Evolutionary conservation across 2,888 invertebrate genomes (phyloP), one percentile per base, ranked within the genome.

Genomic region (Pyrrhosoma nymphula): DNA sequence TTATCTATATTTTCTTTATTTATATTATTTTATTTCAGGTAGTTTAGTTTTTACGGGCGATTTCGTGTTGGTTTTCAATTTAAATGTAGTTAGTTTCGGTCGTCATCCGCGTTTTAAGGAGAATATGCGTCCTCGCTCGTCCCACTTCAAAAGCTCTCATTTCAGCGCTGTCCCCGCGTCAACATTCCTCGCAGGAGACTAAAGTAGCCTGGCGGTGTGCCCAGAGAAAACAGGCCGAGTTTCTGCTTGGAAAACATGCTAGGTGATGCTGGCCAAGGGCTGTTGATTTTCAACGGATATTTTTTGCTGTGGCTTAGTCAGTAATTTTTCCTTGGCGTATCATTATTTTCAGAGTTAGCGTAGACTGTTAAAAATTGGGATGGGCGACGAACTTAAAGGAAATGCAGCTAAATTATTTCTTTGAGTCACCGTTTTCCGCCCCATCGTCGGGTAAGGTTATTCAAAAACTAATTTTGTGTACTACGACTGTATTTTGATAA

Each of bases 221-320:
- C 69, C 26, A 69, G 69, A 69, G 69, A 69, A 69, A 69, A 69
- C 69, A 69, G 69, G 69, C 69, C 12, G 69, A 69, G 69, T 12
- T 69, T 69, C 69, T 69, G 69, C 69, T 69, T n/a, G 69, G 69
- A 69, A 69, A 69, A 60, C 60, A 23, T 69, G 69, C n/a, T 60
- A 10, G 60, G 60, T 60, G 60, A 60, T 60, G 69, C 69, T 69
- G n/a, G 69, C 69, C 69, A 69, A 69, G 69, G 69, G 69, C 69
- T 69, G 69, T 69, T 69, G 69, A 69, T 69, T 69, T 26, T 95
- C 95, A 95, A 95, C 95, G 95, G 95, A 95, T 95, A 89, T 60
- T 95, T 95, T 90, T 39, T 55, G 60, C 69, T 60, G 60, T 20
- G 20, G 60, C 60, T 60, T 60, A 60, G 60, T 60, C 60, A 60